Conservation (phyloP, 2,113 vertebrate genomes). For the Gavialis gangeticus region DNA sequence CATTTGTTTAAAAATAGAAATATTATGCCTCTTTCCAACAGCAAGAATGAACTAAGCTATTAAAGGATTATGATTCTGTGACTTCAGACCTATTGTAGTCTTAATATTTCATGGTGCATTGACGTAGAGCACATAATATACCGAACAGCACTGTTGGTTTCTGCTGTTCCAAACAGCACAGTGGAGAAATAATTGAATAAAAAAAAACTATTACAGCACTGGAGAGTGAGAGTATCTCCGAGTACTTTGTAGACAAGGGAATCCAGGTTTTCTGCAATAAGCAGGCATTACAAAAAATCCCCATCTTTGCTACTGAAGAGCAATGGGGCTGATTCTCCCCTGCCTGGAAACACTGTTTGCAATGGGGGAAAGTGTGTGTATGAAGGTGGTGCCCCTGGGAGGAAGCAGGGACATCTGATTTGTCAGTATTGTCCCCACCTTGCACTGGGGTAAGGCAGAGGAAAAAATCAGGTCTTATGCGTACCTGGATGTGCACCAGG, state of each 20-base stretch:
- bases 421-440: neutral
- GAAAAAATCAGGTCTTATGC: neutral
- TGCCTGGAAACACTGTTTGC: fast-evolving
- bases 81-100: slow-evolving; percentile 64
- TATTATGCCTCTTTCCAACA: slow-evolving; percentile 65
- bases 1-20: slow-evolving; percentile 74
- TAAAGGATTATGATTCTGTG: slow-evolving; percentile 56
- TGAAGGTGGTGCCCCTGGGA: fast-evolving
- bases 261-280: neutral
- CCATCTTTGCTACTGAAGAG: neutral
- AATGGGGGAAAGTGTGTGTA: no score
- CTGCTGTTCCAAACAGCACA: slow-evolving; percentile 41
- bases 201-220: slow-evolving; percentile 43
- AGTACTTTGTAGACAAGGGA: neutral
- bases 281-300: neutral
- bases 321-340: neutral
- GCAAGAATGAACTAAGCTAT: slow-evolving; percentile 60
- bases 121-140: slow-evolving; percentile 17
- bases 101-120: slow-evolving; percentile 58
- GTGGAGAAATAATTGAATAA: slow-evolving; percentile 67
- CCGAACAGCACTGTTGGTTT: slow-evolving; percentile 46
- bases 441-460: neutral
- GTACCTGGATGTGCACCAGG: fast-evolving
- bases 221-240: slow-evolving; percentile 20
- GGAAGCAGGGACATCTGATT: neutral